These are phyloP conservation scores for Rutpela maculata DNA, from an alignment of 2,888 invertebrate genomes.

Conservation along the genomic window DNA sequence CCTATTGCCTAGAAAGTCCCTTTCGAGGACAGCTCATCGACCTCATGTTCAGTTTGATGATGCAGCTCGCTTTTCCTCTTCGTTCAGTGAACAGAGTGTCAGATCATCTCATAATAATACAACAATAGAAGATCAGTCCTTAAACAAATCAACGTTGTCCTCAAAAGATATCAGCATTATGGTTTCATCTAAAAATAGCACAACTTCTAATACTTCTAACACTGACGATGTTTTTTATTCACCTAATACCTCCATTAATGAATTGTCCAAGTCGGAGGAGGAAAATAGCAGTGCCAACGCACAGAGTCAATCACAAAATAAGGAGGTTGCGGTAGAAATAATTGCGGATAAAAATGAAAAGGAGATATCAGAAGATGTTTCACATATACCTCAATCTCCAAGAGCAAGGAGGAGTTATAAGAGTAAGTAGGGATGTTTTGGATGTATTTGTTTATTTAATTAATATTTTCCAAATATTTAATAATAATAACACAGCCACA, in stretches of 20 bases:
- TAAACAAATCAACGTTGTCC: conserved; percentile 34
- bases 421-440: conserved; percentile 55
- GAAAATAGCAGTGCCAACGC: neutral
- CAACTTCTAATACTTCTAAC: conserved; percentile 37
- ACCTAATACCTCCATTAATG: conserved; percentile 58
- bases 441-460: too few species aligned
- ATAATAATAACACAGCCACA: too few species aligned
- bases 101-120: conserved; percentile 41
- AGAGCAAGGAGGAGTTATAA: conserved; percentile 65
- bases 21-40: conserved; percentile 55
- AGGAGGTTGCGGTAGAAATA: neutral
- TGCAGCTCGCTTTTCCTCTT: conserved; percentile 49
- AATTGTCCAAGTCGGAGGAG: conserved; percentile 44
- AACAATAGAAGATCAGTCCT: conserved; percentile 35
- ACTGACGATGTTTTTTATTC: conserved; percentile 62
- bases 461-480: too few species aligned
- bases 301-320: conserved; percentile 15
- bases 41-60: conserved; percentile 56
- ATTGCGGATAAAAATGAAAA: conserved; percentile 10
- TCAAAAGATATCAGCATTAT: conserved; percentile 48
- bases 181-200: conserved; percentile 46
- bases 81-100: conserved; percentile 51
- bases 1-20: conserved; percentile 61
- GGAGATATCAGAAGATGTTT: conserved; percentile 25
- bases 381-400: conserved; percentile 55